Evolutionary conservation across 2,797 vertebrate genomes (phyloP).

Genomic region (Lacerta agilis): DNA sequence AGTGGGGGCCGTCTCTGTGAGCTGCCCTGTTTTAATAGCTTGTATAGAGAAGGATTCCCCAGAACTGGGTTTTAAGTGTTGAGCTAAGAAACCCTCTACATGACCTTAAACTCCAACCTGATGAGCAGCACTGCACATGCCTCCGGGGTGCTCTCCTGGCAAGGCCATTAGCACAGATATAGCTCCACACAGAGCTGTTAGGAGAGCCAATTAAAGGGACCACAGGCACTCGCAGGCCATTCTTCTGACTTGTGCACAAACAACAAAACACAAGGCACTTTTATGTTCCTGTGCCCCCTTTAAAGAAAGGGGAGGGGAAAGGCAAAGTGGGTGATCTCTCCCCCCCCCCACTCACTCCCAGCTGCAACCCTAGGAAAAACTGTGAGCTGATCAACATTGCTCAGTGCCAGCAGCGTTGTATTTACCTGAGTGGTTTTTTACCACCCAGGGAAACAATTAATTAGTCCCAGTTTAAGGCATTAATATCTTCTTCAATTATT

Average conservation of each 20-base stretch:
- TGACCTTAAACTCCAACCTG: constrained; percentile 31
- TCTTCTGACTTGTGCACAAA: not conserved
- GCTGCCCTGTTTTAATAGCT: not conserved
- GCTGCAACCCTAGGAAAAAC: not conserved
- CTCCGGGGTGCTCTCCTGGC: not conserved
- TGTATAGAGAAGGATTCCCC: constrained; percentile 1
- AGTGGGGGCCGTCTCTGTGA: no score
- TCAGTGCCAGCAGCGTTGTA: not conserved
- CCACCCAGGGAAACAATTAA: constrained; percentile 27
- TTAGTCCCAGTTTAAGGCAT: constrained; percentile 24
- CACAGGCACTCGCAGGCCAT: not conserved
- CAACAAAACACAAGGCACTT: not conserved
- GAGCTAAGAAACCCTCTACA: constrained; percentile 9
- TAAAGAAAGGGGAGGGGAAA: not conserved
- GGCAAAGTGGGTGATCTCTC: not conserved
- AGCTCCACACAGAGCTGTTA: constrained; percentile 30
- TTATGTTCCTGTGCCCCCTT: not conserved
- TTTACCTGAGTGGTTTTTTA: constrained; percentile 22
- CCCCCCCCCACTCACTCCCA: not conserved
- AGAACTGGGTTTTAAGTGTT: constrained; percentile 8
- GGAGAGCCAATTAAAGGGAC: constrained; percentile 32
- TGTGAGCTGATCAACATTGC: not conserved
- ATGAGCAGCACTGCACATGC: not conserved
- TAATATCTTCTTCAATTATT: constrained; percentile 31
- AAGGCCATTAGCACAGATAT: constrained; percentile 21